Evolutionary conservation across 2,113 vertebrate genomes (phyloP), one percentile per base, ranked within the genome.

Genomic region (Caretta caretta): DNA sequence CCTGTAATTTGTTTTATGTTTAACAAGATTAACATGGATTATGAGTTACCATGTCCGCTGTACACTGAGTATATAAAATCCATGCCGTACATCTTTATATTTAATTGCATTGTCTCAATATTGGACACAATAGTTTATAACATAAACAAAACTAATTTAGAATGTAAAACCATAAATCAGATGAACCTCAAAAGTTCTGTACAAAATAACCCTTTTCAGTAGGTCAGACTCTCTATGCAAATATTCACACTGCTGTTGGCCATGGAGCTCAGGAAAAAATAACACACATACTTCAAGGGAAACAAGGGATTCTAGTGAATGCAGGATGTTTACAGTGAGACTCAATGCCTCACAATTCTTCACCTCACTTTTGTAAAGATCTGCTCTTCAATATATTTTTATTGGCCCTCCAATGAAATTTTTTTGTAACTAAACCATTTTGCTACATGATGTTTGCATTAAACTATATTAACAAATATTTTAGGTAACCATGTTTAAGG

Each of bases 361-460:
- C 98, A 98, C 98, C 98, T 98, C 98, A 97, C 95, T 97, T 98
- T 98, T 98, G 96, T 97, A 96, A 97, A 98, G 96, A 97, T 97
- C 95, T 96, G 96, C 95, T 97, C 97, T 98, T 96, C 94, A 72
- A 96, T 97, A 96, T 98, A 98, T 98, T 98, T 98, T 98, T 98
- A 98, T 97, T 97, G 98, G 97, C 98, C 96, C 97, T 97, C 84
- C 94, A 94, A 96, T 93, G 89, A 93, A 93, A 93, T 97, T 92
- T 96, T 98, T 98, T 98, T 97, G 80, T 98, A 98, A 97, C 87
- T 80, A 97, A 97, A 97, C 65, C 94, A 86, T 98, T 97, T 98
- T 98, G 96, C 94, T 98, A 97, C 95, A n/a, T 97, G 87, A 97
- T 94, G 94, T 97, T 97, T 97, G 92, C 97, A 95, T 96, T 98